These are phyloP conservation scores for Cliona cf. orientalis DNA, from an alignment of 37 sponge, comb jelly and placozoan species.

Conservation along the genomic window DNA sequence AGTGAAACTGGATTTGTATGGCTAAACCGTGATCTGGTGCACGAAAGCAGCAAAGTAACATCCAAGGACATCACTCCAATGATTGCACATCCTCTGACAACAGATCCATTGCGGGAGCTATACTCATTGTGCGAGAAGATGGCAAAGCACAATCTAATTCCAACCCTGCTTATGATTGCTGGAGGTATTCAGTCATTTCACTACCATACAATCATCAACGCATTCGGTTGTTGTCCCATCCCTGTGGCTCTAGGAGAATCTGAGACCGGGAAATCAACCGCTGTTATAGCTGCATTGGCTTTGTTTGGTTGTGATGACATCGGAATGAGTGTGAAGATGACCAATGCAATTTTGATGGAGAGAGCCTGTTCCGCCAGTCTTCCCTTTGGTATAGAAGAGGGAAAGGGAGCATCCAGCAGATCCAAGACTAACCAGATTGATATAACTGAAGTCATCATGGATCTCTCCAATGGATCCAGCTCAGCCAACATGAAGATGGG, in stretches of 20 bases:
- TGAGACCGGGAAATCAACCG: conserved; percentile 9
- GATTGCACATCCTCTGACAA: not conserved
- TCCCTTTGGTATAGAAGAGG: not conserved
- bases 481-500: not conserved
- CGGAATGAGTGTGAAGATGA: not conserved
- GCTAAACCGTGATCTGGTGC: not conserved
- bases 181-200: not conserved
- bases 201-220: not conserved
- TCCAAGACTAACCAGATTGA: not conserved
- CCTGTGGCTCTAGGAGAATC: conserved; percentile 1
- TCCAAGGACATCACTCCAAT: not conserved
- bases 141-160: conserved; percentile 7
- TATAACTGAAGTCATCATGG: not conserved
- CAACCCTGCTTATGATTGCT: not conserved
- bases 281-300: not conserved
- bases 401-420: not conserved
- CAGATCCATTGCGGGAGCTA: not conserved
- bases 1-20: not conserved
- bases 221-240: not conserved
- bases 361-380: too few relatives aligned
- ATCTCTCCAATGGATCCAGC: conserved; percentile 2
- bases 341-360: conserved; percentile 4
- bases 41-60: not conserved
- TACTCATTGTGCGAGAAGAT: not conserved
- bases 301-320: not conserved